Base-by-base conservation (phyloP, 2,888 invertebrate genomes). In the Heliconius erato region DNA sequence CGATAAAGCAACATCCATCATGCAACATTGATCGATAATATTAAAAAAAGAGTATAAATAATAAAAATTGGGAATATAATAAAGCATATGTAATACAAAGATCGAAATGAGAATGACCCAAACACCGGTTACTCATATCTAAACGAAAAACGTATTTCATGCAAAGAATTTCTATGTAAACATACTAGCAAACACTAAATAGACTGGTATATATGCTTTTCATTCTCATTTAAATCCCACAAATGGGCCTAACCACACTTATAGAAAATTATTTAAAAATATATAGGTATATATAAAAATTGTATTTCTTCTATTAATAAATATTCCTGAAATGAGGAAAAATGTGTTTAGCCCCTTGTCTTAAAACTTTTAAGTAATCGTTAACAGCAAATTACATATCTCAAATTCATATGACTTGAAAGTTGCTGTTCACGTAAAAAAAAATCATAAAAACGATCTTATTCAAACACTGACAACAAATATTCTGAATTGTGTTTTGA, bases 81-180 rank as follows among this genome's bases (percentile, higher is more conserved):
- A 86, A 91, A 91, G 90, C 90, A 89, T 85, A 83, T 84, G 87
- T 89, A 91, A 77, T 88, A 90, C 40, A 85, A 86, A 93, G 94
- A 95, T 95, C 89, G 88, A 95, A 95, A 94, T 93, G 95, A 95
- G 95, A 95, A 95, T 95, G 94, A 92, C 94, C 94, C 89, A 86
- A 87, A 87, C 89, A 90, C 92, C 91, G 89, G 76, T 83, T 85
- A 87, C 85, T 84, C 84, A 84, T 85, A 76, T 84, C 86, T 86
- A 87, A 9, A 11, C 63, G n/a, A 11, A 23, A n/a, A 86, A 83
- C 80, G 49, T 74, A 80, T 83, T 79, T 79, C 88, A 88, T 87
- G 87, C 88, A 86, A 84, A 80, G 44, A 77, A 49, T 76, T 59
- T 80, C 74, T 82, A 82, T 63, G 59, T 76, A 71, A 26, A 49